Base-by-base conservation (phyloP, 2,113 vertebrate genomes). In the Cryptotis parvus region DNA sequence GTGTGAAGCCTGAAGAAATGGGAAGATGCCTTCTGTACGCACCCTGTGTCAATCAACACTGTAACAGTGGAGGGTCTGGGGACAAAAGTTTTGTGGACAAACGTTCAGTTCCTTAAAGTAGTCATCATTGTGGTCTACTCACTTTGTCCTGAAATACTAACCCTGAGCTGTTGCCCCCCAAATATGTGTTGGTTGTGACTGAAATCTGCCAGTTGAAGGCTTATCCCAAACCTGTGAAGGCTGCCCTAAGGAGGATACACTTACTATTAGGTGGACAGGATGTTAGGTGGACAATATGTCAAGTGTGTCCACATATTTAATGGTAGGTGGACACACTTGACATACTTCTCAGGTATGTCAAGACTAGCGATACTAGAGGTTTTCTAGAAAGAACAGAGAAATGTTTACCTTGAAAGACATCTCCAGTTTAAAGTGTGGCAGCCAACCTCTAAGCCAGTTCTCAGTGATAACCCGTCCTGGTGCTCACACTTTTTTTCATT, bases 21-120 rank as follows among this genome's bases (percentile, higher is more conserved):
- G n/a, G 61, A 79, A 84, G 66, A 80, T 63, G 39, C 2, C 9
- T 84, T 79, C 84, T 89, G 35, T 39, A 63, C 7, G n/a, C n/a
- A 18, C 4, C 5, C 20, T 1, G 20, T 84, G 78, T 29, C 77
- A 83, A 20, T 49, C 43, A 66, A n/a, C n/a, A 70, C 31, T 65
- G 18, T n/a, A 43, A 73, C 2, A 31, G 9, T 12, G 22, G 27
- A 26, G 29, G 63, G 24, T n/a, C 1, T 39, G 31, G 37, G n/a
- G 8, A 1, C 22, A 33, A 29, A 63, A 79, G 84, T 15, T 26
- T 66, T 35, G 58, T 1, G 66, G 70, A 81, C 7, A 69, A 73
- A 86, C 22, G 49, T 35, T 8, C 76, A 26, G 33, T 72, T 92
- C 73, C 77, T 49, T 26, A 31, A 68, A 52, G 15, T 76, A 75